These are phyloP conservation scores for Lapara coniferarum DNA, from an alignment of 2,888 invertebrate species.

Conservation along the genomic window DNA sequence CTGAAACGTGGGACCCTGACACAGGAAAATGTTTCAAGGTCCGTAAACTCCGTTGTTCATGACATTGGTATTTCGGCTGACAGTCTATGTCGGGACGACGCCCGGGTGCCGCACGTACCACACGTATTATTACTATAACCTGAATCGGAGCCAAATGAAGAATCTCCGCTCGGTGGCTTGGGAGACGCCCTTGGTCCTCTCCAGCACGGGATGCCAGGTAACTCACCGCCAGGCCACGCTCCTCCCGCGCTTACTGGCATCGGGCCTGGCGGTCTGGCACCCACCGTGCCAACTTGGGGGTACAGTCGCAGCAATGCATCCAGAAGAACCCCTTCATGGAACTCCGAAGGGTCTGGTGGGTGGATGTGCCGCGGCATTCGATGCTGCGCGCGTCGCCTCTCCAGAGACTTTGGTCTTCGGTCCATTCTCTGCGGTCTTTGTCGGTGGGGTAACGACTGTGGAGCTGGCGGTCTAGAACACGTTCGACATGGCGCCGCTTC, in stretches of 20 bases:
- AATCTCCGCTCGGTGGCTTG: conserved; percentile 87
- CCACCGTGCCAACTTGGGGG: conserved; percentile 88
- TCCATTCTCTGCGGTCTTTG: conserved; percentile 84
- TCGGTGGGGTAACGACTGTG: conserved; percentile 81
- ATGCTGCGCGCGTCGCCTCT: conserved; percentile 76
- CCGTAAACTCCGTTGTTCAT: conserved; percentile 58
- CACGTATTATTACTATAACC: conserved; percentile 93
- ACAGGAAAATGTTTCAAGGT: conserved; percentile 50
- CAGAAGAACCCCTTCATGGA: conserved; percentile 91
- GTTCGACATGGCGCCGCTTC: conserved; percentile 78
- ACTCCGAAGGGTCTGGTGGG: conserved; percentile 89
- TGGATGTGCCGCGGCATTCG: conserved; percentile 81
- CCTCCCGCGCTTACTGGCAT: conserved; percentile 84
- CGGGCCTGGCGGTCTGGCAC: conserved; percentile 77
- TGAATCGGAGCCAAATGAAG: conserved; percentile 92
- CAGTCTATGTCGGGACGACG: conserved; percentile 78
- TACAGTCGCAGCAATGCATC: conserved; percentile 89
- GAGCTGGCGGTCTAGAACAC: conserved; percentile 78
- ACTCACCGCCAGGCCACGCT: conserved; percentile 87
- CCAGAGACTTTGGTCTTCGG: conserved; percentile 82
- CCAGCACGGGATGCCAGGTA: conserved; percentile 84
- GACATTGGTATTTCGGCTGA: conserved; percentile 81
- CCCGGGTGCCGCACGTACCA: conserved; percentile 86
- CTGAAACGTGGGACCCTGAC: conserved; percentile 47
- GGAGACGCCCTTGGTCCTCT: conserved; percentile 80